These are phyloP conservation scores for Tridacna gigas DNA, from an alignment of 2,888 invertebrate species.

Conservation along the genomic window DNA sequence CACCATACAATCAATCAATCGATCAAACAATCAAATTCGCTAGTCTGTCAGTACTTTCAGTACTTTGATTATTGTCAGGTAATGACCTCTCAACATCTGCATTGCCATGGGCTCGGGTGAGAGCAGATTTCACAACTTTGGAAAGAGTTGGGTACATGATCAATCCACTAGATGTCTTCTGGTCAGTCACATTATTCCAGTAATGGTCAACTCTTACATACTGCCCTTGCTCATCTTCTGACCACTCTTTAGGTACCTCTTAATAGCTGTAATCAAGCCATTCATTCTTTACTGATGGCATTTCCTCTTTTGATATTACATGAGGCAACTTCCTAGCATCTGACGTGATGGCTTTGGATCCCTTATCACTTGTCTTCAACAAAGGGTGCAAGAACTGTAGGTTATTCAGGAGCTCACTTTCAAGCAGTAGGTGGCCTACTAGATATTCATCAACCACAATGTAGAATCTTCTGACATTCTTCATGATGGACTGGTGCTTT, in stretches of 20 bases:
- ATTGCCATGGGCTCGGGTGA: conserved; percentile 52
- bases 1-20: no score
- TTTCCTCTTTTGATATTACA: conserved; percentile 20
- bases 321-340: conserved; percentile 31
- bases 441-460: conserved; percentile 33
- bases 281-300: conserved; percentile 36
- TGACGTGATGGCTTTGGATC: conserved; percentile 35
- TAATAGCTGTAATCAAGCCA: conserved; percentile 40
- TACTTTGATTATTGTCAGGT: no score
- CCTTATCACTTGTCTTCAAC: conserved; percentile 16
- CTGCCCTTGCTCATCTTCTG: conserved; percentile 32
- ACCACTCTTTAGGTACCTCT: conserved; percentile 29
- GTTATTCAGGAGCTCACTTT: conserved; percentile 21
- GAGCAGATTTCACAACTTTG: conserved; percentile 36
- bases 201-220: conserved; percentile 44
- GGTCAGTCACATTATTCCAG: conserved; percentile 39
- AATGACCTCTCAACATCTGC: conserved; percentile 46
- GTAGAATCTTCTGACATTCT: conserved; percentile 28
- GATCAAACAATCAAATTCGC: no score
- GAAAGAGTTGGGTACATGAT: conserved; percentile 35
- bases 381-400: conserved; percentile 30
- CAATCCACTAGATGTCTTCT: conserved; percentile 34
- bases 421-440: conserved; percentile 28
- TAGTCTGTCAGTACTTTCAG: no score
- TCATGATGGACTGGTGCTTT: conserved; percentile 12